Percentiles rank a stretch among this genome's conserved stretches.
Conservation (phyloP, 2,113 vertebrate species). For the Pan paniscus region DNA sequence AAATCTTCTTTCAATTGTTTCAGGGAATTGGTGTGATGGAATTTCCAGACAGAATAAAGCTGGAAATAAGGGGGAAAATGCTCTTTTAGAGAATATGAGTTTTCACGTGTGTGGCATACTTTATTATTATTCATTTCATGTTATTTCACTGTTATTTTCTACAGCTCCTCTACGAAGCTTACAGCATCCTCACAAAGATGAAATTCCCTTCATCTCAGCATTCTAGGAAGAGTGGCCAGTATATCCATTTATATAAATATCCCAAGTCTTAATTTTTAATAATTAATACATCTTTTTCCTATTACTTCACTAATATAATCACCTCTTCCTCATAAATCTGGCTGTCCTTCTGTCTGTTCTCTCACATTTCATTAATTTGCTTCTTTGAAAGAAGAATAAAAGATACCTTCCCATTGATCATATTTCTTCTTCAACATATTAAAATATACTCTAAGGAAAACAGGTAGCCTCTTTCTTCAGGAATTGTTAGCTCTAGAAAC, state of each 20-base stretch:
- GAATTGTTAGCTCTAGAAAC: neutral
- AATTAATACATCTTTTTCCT: neutral
- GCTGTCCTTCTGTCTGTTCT: neutral
- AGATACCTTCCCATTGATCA: neutral
- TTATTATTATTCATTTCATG: constrained; percentile 16
- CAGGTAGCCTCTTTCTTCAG: neutral
- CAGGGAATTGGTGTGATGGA: constrained; percentile 17
- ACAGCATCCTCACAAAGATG: neutral
- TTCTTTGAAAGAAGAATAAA: neutral
- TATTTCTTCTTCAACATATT: neutral
- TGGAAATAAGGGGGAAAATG: neutral
- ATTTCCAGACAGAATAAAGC: neutral
- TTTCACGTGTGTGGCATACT: neutral
- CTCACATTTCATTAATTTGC: neutral
- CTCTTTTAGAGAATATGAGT: neutral
- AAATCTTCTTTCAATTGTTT: neutral
- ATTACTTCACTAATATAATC: neutral
- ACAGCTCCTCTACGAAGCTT: neutral
- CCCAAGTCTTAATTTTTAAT: neutral
- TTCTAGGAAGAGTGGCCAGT: neutral
- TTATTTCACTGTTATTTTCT: constrained; percentile 3
- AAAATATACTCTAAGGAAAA: constrained; percentile 2
- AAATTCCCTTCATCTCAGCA: neutral
- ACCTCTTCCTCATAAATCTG: neutral
- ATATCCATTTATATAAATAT: neutral